These are phyloP conservation scores for Cephalotes varians DNA, from an alignment of 2,888 invertebrate genomes.

Conservation along the genomic window DNA sequence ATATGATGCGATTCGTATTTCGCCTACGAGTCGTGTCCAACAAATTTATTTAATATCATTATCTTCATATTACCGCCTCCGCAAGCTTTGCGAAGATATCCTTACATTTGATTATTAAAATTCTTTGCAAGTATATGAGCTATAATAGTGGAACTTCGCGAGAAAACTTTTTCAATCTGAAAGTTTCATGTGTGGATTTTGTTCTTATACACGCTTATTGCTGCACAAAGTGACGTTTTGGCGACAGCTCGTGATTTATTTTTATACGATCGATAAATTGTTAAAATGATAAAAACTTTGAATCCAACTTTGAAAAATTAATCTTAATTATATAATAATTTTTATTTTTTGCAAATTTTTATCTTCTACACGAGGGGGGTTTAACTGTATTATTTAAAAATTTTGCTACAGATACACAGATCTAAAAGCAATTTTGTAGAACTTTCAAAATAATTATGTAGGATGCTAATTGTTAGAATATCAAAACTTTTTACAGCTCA, in stretches of 20 bases:
- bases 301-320: background rate
- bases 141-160: background rate
- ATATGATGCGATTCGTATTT: slow-evolving; percentile 23
- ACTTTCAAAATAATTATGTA: too few relatives aligned
- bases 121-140: background rate
- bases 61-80: slow-evolving; percentile 28
- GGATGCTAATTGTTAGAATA: too few relatives aligned
- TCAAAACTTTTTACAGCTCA: too few relatives aligned
- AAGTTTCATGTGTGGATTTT: slow-evolving; percentile 18
- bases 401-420: too few relatives aligned
- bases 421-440: too few relatives aligned
- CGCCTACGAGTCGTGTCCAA: background rate
- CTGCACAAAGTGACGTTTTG: slow-evolving; percentile 13
- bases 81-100: slow-evolving; percentile 2
- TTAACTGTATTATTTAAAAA: too few relatives aligned
- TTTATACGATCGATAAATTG: background rate
- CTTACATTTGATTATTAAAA: slow-evolving; percentile 21
- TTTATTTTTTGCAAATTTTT: background rate
- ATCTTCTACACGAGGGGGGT: too few relatives aligned
- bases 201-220: background rate
- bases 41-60: slow-evolving; percentile 38
- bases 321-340: background rate
- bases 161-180: slow-evolving; percentile 35
- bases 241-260: background rate
- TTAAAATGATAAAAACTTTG: background rate